phyloP scores from a whole-genome alignment of 1,140 invertebrate species.

The Dufourea novaeangliae region DNA sequence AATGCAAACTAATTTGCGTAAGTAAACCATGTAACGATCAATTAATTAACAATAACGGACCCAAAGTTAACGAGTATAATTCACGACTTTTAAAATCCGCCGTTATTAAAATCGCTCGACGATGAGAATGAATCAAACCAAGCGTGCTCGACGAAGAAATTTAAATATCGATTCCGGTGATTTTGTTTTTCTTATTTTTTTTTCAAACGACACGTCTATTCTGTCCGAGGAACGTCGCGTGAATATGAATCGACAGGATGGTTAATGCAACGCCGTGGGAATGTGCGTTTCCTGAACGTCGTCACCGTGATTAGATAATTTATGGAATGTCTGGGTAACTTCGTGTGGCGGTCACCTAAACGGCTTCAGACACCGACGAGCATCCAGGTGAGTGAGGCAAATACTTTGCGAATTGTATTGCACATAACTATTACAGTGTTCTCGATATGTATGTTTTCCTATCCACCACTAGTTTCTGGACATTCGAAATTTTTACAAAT shows the following conservation, averaged over 20 bases:
- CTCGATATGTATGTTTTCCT: too few species aligned
- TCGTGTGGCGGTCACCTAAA: background rate
- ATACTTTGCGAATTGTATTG: background rate
- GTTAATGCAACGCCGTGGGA: constrained; percentile 25
- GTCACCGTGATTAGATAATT: constrained; percentile 40
- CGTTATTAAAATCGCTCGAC: background rate
- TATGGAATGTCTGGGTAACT: background rate
- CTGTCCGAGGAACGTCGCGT: background rate
- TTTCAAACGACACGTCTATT: too few species aligned
- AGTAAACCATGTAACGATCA: constrained; percentile 36
- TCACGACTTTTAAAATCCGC: background rate
- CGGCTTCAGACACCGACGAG: background rate
- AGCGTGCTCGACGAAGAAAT: too few species aligned
- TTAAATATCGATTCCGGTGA: background rate
- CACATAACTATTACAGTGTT: background rate
- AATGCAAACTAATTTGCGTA: constrained; percentile 36
- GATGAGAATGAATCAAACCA: background rate
- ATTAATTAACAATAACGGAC: constrained; percentile 38
- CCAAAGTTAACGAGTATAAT: background rate
- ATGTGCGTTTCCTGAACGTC: constrained; percentile 20
- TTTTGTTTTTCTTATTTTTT: background rate
- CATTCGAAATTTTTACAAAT: background rate
- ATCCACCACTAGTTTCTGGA: background rate
- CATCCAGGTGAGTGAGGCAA: constrained; percentile 14
- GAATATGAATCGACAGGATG: constrained; percentile 30